These are phyloP conservation scores for Ornithorhynchus anatinus DNA, from an alignment of 2,113 vertebrate species.

Conservation along the genomic window DNA sequence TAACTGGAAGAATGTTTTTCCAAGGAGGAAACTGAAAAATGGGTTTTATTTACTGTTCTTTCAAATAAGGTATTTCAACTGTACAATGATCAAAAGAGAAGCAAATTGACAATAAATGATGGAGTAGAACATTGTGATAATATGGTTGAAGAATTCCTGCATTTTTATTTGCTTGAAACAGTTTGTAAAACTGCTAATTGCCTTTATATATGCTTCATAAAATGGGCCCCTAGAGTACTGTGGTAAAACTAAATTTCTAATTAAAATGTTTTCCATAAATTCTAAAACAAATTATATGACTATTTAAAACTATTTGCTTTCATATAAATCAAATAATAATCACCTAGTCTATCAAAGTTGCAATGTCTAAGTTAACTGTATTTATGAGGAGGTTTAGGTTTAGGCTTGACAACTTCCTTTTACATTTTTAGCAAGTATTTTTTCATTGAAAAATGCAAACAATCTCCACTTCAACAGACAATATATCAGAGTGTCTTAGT, in stretches of 20 bases:
- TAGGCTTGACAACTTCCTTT: too few relatives aligned
- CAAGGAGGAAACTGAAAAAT: too few relatives aligned
- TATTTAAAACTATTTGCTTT: not conserved
- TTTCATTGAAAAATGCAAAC: too few relatives aligned
- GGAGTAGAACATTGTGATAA: not conserved
- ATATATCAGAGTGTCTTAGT: too few relatives aligned
- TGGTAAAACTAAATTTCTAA: not conserved
- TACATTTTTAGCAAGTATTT: too few relatives aligned
- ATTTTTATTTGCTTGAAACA: not conserved
- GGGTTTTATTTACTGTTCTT: too few relatives aligned
- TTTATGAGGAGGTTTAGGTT: not conserved
- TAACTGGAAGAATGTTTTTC: too few relatives aligned
- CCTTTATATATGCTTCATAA: not conserved
- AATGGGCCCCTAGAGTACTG: not conserved
- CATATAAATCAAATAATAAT: not conserved
- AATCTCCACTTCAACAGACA: too few relatives aligned
- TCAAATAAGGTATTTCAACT: too few relatives aligned
- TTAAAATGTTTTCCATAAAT: not conserved
- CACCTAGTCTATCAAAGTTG: not conserved
- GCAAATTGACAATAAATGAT: not conserved
- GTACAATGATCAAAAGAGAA: not conserved
- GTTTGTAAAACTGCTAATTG: not conserved
- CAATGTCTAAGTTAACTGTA: too few relatives aligned
- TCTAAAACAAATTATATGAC: not conserved
- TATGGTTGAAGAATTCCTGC: not conserved